phyloP scores from a whole-genome alignment of 2,113 vertebrate species.

The Macaca nemestrina region DNA sequence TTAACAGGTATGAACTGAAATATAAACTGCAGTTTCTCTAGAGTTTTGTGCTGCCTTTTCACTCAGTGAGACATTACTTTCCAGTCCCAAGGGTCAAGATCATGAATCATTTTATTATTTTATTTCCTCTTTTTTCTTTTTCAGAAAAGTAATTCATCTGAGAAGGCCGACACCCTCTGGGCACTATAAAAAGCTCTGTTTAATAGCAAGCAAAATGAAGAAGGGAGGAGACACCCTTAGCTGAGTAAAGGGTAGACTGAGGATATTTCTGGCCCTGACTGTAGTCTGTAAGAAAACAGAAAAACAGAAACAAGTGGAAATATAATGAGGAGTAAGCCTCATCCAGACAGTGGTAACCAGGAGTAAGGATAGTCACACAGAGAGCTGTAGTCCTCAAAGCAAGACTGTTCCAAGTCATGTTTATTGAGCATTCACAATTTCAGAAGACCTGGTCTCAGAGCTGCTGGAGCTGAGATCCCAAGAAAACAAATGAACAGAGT shows the following conservation, averaged over 20 bases:
- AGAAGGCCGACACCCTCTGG: slow-evolving; percentile 45
- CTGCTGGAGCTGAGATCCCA: not conserved
- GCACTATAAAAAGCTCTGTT: slow-evolving; percentile 54
- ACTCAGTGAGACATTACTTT: slow-evolving; percentile 68
- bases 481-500: not conserved
- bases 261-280: slow-evolving; percentile 45
- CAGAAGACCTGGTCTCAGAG: not conserved
- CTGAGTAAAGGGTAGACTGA: slow-evolving; percentile 48
- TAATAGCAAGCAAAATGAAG: slow-evolving; percentile 46
- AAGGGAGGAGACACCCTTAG: slow-evolving; percentile 50
- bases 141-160: slow-evolving; percentile 58
- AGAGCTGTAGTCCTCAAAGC: not conserved
- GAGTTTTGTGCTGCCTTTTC: slow-evolving; percentile 50
- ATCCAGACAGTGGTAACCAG: not conserved
- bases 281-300: slow-evolving; percentile 56
- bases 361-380: not conserved
- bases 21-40: slow-evolving; percentile 58
- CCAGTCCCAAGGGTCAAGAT: slow-evolving; percentile 60
- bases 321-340: not conserved
- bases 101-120: slow-evolving; percentile 52
- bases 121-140: not conserved
- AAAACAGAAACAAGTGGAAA: slow-evolving; percentile 65
- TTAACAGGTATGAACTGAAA: slow-evolving; percentile 61
- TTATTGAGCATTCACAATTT: not conserved
- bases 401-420: not conserved